Conservation (phyloP, 2,888 invertebrate species). For the Esperia sulphurella region DNA sequence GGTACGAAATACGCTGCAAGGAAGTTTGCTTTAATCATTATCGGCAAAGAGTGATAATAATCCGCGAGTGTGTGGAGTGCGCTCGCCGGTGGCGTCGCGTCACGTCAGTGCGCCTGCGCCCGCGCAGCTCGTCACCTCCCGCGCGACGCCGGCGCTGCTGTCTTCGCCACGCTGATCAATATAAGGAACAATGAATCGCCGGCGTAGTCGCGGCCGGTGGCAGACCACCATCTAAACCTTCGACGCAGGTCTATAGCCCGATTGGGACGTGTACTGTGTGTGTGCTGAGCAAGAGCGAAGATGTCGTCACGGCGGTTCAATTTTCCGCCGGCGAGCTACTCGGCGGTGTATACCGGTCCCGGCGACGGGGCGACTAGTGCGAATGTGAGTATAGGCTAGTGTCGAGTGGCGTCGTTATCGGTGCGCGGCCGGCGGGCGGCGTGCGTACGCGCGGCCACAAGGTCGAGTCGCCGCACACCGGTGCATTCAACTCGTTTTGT, state of each 20-base stretch:
- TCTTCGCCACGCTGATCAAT: constrained; percentile 40
- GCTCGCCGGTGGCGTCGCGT: constrained; percentile 23
- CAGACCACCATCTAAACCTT: constrained; percentile 27
- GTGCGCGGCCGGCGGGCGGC: constrained; percentile 31
- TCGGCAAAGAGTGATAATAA: constrained; percentile 60
- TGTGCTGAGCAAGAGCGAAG: constrained; percentile 36
- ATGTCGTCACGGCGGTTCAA: constrained; percentile 57
- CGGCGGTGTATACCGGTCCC: constrained; percentile 58
- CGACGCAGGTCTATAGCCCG: constrained; percentile 6
- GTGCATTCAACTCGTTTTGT: constrained; percentile 67
- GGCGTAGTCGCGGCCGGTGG: constrained; percentile 29
- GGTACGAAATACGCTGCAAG: constrained; percentile 41
- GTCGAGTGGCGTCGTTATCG: constrained; percentile 44
- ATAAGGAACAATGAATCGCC: constrained; percentile 52
- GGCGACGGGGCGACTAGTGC: constrained; percentile 42
- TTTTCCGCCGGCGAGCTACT: constrained; percentile 70
- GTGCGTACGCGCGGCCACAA: constrained; percentile 53
- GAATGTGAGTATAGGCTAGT: constrained; percentile 59
- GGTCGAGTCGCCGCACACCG: constrained; percentile 46
- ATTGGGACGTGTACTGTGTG: constrained; percentile 28
- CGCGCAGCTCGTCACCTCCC: constrained; percentile 23
- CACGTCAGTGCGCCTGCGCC: constrained; percentile 35
- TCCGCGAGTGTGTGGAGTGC: constrained; percentile 40
- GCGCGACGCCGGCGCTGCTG: constrained; percentile 20
- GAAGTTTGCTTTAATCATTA: constrained; percentile 65